Base-by-base conservation (phyloP, 2,113 vertebrate genomes). In the Bagarius yarrelli region DNA sequence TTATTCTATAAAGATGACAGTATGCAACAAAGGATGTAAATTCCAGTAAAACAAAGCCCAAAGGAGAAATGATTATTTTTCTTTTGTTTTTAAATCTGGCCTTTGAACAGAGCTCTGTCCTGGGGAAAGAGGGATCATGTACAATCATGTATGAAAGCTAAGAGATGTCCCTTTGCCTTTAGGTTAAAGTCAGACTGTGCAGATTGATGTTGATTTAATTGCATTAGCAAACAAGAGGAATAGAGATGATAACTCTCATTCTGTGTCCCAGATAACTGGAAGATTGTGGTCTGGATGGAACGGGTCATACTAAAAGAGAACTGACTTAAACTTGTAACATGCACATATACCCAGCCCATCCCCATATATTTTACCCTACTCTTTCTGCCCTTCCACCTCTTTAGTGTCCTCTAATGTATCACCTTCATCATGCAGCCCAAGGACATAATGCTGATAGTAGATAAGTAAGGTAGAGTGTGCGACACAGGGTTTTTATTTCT, bases 81-180 rank as follows among this genome's bases (percentile, higher is more conserved):
- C 3, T 40, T 40, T 40, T 59, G 82, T 83, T 87, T 89, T 91
- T 89, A 92, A 95, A 93, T 89, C 87, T 61, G 79, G 89, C 90
- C 93, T 93, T 93, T 95, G 93, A 94, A 94, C 94, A 95, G 88
- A 95, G 93, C 95, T 94, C 89, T 90, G 87, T 92, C 93, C 92
- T 91, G 16, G 91, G 92, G 87, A 66, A 88, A 90, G 89, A 90
- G 85, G 90, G 90, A 91, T 90, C 90, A 91, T 95, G 95, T 94
- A 93, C 94, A 92, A 93, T 97, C 93, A 93, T 89, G 91, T 88
- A 85, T 88, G 88, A 40, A 52, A 83, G 87, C 84, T 89, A 91
- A 88, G 88, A 87, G 88, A 91, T 92, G 91, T 94, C 91, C 89
- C 91, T 93, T 92, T 92, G 89, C 88, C 92, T 90, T 91, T 87